Conservation (phyloP, 1,140 invertebrate species). For the Charaxes varanes region DNA sequence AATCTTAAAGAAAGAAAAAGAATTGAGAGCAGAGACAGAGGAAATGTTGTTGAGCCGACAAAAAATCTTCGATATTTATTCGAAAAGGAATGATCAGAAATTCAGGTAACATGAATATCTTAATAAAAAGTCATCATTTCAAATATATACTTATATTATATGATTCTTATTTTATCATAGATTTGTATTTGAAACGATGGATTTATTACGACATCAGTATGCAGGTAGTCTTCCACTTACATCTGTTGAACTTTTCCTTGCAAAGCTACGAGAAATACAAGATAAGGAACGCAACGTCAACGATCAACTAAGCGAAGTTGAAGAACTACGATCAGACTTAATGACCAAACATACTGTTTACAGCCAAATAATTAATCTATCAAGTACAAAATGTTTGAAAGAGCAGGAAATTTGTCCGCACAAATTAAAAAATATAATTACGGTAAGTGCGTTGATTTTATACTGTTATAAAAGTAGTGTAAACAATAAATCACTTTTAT, state of each 20-base stretch:
- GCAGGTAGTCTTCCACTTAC: conserved; percentile 51
- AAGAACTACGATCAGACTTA: conserved; percentile 43
- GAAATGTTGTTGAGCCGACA: conserved; percentile 49
- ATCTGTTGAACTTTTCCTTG: conserved; percentile 53
- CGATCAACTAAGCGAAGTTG: conserved; percentile 49
- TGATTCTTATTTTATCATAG: too few relatives aligned
- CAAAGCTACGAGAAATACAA: conserved; percentile 40
- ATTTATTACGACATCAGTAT: conserved; percentile 60
- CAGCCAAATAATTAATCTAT: conserved; percentile 48
- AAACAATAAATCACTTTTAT: conserved; percentile 3
- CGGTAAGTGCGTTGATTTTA: conserved; percentile 26
- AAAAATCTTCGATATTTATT: conserved; percentile 54
- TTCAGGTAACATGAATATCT: conserved; percentile 49
- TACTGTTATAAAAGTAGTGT: neutral
- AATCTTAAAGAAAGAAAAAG: conserved; percentile 51
- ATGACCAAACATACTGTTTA: conserved; percentile 54
- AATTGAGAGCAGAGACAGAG: conserved; percentile 50
- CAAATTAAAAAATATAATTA: conserved; percentile 47
- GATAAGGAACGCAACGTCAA: conserved; percentile 38
- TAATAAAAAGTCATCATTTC: neutral
- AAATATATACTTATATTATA: too few relatives aligned
- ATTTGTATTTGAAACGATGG: too few relatives aligned
- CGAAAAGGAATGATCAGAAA: conserved; percentile 47
- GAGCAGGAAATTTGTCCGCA: conserved; percentile 46
- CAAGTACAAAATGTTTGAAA: conserved; percentile 41